These are phyloP conservation scores for Nysson spinosus DNA, from an alignment of 2,888 invertebrate species.

Conservation along the genomic window DNA sequence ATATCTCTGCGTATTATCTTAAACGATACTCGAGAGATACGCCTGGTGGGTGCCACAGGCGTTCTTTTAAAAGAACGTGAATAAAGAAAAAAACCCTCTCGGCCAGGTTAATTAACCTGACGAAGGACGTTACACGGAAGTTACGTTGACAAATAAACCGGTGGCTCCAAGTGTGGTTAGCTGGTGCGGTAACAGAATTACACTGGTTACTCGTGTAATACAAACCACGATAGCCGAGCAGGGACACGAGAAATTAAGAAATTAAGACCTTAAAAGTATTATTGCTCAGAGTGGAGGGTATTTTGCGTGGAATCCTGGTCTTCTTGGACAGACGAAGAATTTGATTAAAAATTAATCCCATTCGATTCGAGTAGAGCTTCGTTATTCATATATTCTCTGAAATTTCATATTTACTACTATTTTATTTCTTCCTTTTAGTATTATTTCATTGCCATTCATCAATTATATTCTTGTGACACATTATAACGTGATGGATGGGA, in stretches of 20 bases:
- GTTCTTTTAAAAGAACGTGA: slow-evolving; percentile 9
- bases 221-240: slow-evolving; percentile 54
- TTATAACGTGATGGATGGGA: too few species aligned
- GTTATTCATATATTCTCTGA: slow-evolving; percentile 35
- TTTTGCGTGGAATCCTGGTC: slow-evolving; percentile 31
- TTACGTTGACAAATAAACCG: slow-evolving; percentile 54
- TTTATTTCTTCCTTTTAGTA: neutral
- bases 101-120: slow-evolving; percentile 48
- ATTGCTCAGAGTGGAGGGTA: slow-evolving; percentile 31
- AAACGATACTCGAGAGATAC: too few species aligned
- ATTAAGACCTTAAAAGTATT: slow-evolving; percentile 70
- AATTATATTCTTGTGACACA: neutral
- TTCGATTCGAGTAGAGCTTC: slow-evolving; percentile 34
- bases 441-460: neutral
- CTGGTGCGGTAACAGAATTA: slow-evolving; percentile 58
- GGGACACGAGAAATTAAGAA: slow-evolving; percentile 65
- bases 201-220: slow-evolving; percentile 61
- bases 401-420: neutral
- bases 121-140: slow-evolving; percentile 34
- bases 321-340: slow-evolving; percentile 34
- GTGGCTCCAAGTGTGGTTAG: slow-evolving; percentile 33
- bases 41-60: neutral
- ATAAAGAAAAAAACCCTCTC: slow-evolving; percentile 27
- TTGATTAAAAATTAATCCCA: slow-evolving; percentile 72
- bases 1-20: too few species aligned